A percentile compares a stretch with the other conserved stretches of the same genome.
These are phyloP conservation scores for Ridgeia piscesae DNA, from an alignment of 1,140 invertebrate species.

Conservation along the genomic window DNA sequence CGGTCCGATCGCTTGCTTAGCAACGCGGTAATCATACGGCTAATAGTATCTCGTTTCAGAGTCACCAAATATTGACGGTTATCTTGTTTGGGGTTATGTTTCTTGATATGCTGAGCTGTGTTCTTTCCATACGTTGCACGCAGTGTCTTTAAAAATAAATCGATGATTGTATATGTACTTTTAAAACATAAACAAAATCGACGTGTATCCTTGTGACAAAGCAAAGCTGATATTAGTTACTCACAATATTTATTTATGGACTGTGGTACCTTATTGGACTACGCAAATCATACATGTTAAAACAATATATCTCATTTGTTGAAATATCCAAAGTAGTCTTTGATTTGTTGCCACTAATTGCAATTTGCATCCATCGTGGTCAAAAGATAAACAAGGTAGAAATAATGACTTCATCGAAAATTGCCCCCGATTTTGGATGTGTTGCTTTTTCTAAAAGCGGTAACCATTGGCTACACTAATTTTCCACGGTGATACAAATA, in stretches of 20 bases:
- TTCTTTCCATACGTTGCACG: too few species aligned
- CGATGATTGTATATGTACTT: neutral
- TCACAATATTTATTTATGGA: too few species aligned
- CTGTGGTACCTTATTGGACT: too few species aligned
- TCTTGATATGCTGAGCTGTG: neutral
- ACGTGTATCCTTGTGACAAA: neutral
- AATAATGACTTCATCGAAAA: too few species aligned
- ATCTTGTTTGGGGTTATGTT: neutral
- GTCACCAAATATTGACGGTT: neutral
- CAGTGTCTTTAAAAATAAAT: neutral
- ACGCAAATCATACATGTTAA: too few species aligned
- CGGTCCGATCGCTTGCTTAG: neutral
- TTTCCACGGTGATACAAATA: too few species aligned
- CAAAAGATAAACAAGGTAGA: neutral
- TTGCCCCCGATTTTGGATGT: too few species aligned
- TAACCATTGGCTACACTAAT: too few species aligned
- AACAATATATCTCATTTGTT: too few species aligned
- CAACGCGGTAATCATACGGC: neutral
- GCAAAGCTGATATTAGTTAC: too few species aligned
- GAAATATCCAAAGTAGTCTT: too few species aligned
- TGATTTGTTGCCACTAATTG: neutral
- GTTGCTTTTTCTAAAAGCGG: too few species aligned
- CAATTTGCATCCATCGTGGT: neutral
- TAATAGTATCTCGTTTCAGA: neutral
- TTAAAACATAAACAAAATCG: neutral